Base-by-base conservation (phyloP, 2,113 vertebrate genomes). In the Caranx melampygus region DNA sequence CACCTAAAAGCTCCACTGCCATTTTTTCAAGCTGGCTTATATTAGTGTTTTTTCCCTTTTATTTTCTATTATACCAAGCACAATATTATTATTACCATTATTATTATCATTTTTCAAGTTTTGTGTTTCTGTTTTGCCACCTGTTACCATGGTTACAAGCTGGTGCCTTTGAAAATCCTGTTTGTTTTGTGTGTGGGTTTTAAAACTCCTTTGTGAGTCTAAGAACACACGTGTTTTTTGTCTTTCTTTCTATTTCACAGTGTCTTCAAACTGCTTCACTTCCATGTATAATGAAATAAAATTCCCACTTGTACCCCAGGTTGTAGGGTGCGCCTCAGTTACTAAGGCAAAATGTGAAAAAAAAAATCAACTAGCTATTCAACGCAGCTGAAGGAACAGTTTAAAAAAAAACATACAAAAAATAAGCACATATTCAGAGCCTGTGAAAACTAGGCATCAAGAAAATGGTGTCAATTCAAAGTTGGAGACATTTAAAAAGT, bases 71-170 rank as follows among this genome's bases (percentile, higher is more conserved):
- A 51, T 57, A 54, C 65, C 67, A 57, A 34, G 31, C 33, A 72
- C 40, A n/a, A 26, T 40, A 37, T 61, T 35, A 26, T 26, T 26
- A 26, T 26, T 26, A 26, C 26, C 26, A 26, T 26, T 26, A 26
- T 26, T 26, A 26, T 26, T 26, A 26, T 26, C 26, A 26, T 65
- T 63, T 60, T 34, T 45, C 33, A 33, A 73, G 70, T 65, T 82
- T 80, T 37, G 8, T 62, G 6, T 59, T 79, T 59, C 61, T 5
- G 49, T 57, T 79, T 60, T 66, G 7, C 60, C 76, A 44, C 52
- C 55, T 80, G 79, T 64, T 85, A 79, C 84, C 76, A 82, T 81
- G 85, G 70, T 80, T 73, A 86, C 79, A 3, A 77, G 26, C 57
- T 64, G 40, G 51, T 78, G 51, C 31, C 21, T 81, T 81, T 74